Conservation (phyloP, 2,113 vertebrate genomes). For the Montifringilla adamsi region DNA sequence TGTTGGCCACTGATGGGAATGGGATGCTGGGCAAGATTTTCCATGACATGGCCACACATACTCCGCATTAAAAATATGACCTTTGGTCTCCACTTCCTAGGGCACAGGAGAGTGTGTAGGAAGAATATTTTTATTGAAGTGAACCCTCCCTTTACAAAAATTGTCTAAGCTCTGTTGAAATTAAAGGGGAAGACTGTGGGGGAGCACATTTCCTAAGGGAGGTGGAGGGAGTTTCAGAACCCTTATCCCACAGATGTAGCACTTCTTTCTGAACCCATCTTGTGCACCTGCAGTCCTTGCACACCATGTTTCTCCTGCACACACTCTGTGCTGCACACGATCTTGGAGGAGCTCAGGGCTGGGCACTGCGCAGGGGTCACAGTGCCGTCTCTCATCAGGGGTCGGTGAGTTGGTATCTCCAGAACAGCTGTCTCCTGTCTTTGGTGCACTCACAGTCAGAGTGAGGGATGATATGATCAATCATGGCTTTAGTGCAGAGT, state of each 20-base stretch:
- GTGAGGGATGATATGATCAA: background rate
- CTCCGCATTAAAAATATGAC: background rate
- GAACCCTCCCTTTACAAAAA: background rate
- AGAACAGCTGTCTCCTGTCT: background rate
- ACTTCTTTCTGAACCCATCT: background rate
- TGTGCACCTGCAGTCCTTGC: too few species aligned
- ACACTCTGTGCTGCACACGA: accelerated
- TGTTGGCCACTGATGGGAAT: background rate
- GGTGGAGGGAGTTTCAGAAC: background rate
- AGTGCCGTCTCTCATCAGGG: background rate
- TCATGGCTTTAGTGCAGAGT: background rate
- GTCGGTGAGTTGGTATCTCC: background rate
- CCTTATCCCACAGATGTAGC: too few species aligned
- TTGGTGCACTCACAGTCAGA: background rate
- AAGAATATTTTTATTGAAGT: background rate
- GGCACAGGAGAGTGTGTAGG: accelerated
- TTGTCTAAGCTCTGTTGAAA: background rate
- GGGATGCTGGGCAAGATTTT: background rate
- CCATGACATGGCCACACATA: accelerated
- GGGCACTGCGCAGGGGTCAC: accelerated
- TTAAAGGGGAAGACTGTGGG: background rate
- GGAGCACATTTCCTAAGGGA: background rate
- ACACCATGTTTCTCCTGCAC: accelerated
- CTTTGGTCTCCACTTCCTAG: background rate
- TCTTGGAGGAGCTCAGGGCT: background rate